Base-by-base conservation (phyloP, 2,797 vertebrate genomes). In the Spinibarbus caldwelli region DNA sequence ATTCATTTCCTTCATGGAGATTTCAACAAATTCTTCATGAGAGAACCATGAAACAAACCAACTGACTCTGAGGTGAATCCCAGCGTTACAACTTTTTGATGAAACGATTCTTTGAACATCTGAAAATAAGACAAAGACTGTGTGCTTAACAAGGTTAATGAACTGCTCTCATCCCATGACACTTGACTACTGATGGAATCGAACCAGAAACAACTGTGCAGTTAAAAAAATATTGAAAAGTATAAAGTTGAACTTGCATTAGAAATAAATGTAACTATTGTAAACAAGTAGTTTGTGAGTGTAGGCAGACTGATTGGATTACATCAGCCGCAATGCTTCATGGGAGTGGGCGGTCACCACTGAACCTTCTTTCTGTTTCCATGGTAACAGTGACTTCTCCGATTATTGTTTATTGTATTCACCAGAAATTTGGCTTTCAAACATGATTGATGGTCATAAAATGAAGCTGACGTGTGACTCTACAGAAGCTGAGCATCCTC, bases 381-480 rank as follows among this genome's bases (percentile, higher is more conserved):
- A 75, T 75, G 72, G 29, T 34, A 75, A 71, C 41, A 45, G 14
- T 0, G 1, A 26, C 12, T 26, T 71, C 15, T 73, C 68, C 0
- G 17, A 21, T 75, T 19, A 75, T 34, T 29, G 23, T 59, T 62
- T 62, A 11, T 15, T 62, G 76, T 64, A 21, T 78, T 62, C 76
- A 26, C 38, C 67, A 70, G 36, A 17, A 31, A 34, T 66, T 19
- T 34, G 29, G 36, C 21, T 70, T 72, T 72, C 41, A 72, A 26
- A 72, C 70, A 43, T 15, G 70, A 43, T 45, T 72, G 70, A 72
- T 72, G 41, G 6, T 72, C 70, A 72, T 45, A 29, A 70, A 66
- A 70, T 2, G 21, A 38, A 23, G 66, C 66, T 38, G 19, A 68
- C 19, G 17, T 36, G 67, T 23, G 10, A 2, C 36, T 66, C 29